Evolutionary conservation across 2,113 vertebrate genomes (phyloP).

Genomic region (Aythya baeri): DNA sequence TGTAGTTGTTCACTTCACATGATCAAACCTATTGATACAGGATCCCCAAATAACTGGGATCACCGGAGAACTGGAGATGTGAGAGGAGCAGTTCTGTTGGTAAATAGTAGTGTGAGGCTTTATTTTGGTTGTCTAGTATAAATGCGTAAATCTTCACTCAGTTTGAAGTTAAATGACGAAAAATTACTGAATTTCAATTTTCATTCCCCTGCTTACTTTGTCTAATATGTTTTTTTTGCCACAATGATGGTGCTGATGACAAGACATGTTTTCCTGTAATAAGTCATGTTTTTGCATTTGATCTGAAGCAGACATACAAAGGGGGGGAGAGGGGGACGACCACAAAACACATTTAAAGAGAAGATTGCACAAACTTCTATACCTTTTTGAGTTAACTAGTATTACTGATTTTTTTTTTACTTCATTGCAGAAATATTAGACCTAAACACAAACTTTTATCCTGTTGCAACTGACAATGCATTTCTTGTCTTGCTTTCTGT

Average conservation of each 20-base stretch:
- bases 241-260: not conserved
- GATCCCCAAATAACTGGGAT: not conserved
- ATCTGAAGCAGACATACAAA: not conserved
- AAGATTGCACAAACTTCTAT: not conserved
- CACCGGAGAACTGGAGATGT: not conserved
- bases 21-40: not conserved
- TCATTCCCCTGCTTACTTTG: not conserved
- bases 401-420: not conserved
- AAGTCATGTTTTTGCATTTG: not conserved
- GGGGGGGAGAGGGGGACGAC: not conserved
- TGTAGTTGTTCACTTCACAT: not conserved
- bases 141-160: not conserved
- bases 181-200: not conserved
- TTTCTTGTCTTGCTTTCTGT: not conserved
- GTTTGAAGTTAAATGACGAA: not conserved
- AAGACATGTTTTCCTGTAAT: rapidly evolving
- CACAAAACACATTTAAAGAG: not conserved
- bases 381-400: not conserved
- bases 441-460: not conserved
- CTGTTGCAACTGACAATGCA: not conserved
- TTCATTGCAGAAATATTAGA: not conserved
- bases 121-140: not conserved
- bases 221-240: not conserved
- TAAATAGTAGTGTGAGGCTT: not conserved
- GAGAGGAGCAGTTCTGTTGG: not conserved